Base-by-base conservation (phyloP, 2,113 vertebrate species). In the Hypomesus transpacificus region DNA sequence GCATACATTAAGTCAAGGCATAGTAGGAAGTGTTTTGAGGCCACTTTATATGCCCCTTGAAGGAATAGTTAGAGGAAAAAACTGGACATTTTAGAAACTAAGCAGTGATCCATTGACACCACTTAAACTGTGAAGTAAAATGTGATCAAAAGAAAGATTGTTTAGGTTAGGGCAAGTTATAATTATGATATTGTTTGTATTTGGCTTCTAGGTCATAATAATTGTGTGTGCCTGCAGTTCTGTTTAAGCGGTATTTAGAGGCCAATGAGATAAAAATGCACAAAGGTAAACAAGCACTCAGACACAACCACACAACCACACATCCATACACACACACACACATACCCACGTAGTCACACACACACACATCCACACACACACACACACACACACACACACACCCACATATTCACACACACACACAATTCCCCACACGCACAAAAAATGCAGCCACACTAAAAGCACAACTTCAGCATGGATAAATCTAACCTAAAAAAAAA, bases 301-400 rank as follows among this genome's bases (percentile, higher is more conserved):
- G 57, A 57, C 53, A 77, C 4, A 13, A 59, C 26, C 24, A 28
- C 31, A 59, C 51, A 18, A 18, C 31, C 24, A 75, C 17, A 20
- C 28, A 46, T 18, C 57, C 50, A 56, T 18, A 64, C 24, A n/a
- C 50, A 21, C 52, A 73, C 22, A 22, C 51, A 63, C 24, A 57
- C 31, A 54, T 14, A 26, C 39, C 69, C 13, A 52, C 59, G 56
- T 22, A 65, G 34, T 17, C 4, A 60, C 31, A 66, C 14, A 61
- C 53, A 70, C 14, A 52, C 52, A 66, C 9, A 50, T 31, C 64
- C 51, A 9, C 52, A 22, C 61, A 57, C 58, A 6, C 54, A 26
- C 28, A 51, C 53, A 16, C 46, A 26, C 58, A 39, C 66, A 54
- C 50, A 59, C 51, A 46, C 18, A 31, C 60, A 65, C 20, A 70